Evolutionary conservation across 2,797 vertebrate genomes (phyloP).

Genomic region (Microhierax caerulescens): DNA sequence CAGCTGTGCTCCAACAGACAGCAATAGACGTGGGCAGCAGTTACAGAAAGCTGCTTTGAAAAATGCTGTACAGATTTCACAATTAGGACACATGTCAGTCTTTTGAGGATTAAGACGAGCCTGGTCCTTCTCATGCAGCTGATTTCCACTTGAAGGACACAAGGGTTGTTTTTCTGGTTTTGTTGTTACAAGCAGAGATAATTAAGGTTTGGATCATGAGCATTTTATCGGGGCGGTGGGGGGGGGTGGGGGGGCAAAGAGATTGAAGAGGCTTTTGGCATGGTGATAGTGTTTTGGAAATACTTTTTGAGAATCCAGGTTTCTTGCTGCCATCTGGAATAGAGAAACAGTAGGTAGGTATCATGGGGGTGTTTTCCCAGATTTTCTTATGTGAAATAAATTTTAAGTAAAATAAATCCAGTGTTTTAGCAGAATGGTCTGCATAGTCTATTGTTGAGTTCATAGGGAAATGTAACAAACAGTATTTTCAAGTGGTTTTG

Average conservation of each 20-base stretch:
- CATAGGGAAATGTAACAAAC: conserved; percentile 9
- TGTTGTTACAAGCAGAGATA: background rate
- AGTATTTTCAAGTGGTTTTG: conserved; percentile 57
- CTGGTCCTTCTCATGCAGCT: background rate
- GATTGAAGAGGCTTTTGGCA: background rate
- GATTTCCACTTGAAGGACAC: background rate
- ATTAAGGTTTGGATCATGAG: background rate
- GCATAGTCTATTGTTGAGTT: background rate
- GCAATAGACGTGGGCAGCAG: background rate
- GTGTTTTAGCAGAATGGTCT: background rate
- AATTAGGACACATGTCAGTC: conserved; percentile 37
- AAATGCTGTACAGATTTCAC: background rate
- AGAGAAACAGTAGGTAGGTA: background rate
- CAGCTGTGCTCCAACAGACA: background rate
- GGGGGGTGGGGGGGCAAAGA: background rate
- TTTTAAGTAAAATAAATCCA: background rate
- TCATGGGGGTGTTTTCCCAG: background rate
- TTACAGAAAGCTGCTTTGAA: background rate
- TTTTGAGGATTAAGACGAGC: background rate
- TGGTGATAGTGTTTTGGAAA: background rate
- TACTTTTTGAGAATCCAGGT: background rate
- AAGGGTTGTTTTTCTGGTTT: background rate
- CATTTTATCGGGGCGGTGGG: background rate
- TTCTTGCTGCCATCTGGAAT: background rate
- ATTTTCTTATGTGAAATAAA: background rate